Evolutionary conservation across 2,888 invertebrate genomes (phyloP), one percentile per base, ranked within the genome.

Genomic region (Luperina testacea): DNA sequence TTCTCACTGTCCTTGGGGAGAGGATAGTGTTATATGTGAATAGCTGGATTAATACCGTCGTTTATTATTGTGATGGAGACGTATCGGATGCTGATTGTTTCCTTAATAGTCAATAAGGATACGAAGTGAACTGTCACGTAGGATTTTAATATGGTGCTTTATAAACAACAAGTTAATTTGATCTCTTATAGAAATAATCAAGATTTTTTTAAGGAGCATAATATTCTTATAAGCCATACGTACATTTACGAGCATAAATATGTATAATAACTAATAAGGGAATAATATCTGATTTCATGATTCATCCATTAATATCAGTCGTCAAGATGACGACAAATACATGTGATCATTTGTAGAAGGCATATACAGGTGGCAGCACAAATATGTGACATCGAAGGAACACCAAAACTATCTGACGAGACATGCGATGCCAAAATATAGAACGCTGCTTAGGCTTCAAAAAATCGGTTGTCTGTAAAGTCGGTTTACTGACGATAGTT

Each of bases 1-100:
- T 95, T 94, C 94, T 90, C 91, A 86, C 83, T 86, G 92, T 92
- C 90, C 92, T 91, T 84, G 70, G 95, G 95, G 95, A 93, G 87
- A 77, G 86, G 92, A 92, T 93, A 93, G 90, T 77, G 80, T 86
- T 78, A 82, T 85, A 83, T 83, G 77, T 82, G 84, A 72, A 80
- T 68, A 63, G 84, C 65, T 72, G 73, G 71, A 83, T 89, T 84
- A 86, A 88, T 88, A 81, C 77, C 72, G 77, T 73, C 78, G 77
- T 79, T 89, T 83, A 72, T 76, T 81, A 73, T 78, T 69, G 75
- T 73, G 74, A 78, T 80, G 61, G 69, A 85, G 51, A 83, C 63
- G 61, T 85, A 85, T 89, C 77, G 42, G 53, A 75, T 73, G 69
- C 72, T 78, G 71, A 78, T 87, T 87, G 77, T 84, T 82, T 81